Conservation (phyloP, 1,140 invertebrate genomes). For the Drosophila varians region DNA sequence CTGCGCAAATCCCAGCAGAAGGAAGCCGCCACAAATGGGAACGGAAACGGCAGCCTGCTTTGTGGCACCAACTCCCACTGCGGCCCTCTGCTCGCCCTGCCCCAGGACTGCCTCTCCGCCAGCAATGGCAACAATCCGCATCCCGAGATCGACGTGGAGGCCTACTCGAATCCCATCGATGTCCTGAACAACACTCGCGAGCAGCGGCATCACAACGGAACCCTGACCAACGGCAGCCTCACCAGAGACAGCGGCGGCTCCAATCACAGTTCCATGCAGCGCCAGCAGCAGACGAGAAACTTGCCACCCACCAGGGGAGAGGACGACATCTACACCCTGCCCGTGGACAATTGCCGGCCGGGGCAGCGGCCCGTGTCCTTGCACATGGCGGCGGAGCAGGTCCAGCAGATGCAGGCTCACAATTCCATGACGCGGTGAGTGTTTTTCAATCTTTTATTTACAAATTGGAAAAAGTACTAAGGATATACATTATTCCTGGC, state of each 20-base stretch:
- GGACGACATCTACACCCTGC: slow-evolving; percentile 81
- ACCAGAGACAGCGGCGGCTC: slow-evolving; percentile 60
- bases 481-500: background rate
- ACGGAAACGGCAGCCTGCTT: slow-evolving; percentile 78
- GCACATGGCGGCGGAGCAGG: slow-evolving; percentile 60
- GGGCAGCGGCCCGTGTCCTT: slow-evolving; percentile 65
- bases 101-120: slow-evolving; percentile 64
- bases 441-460: background rate
- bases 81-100: slow-evolving; percentile 66
- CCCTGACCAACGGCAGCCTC: slow-evolving; percentile 72
- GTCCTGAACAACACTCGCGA: slow-evolving; percentile 71
- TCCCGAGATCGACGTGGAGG: slow-evolving; percentile 71
- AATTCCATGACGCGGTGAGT: slow-evolving; percentile 78
- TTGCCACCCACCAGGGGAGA: slow-evolving; percentile 50
- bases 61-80: slow-evolving; percentile 61
- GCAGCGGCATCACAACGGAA: slow-evolving; percentile 63
- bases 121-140: slow-evolving; percentile 20
- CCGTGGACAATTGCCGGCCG: slow-evolving; percentile 72
- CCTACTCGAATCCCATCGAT: slow-evolving; percentile 83
- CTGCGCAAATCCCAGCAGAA: slow-evolving; percentile 85
- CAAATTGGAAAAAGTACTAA: background rate
- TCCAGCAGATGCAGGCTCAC: slow-evolving; percentile 58
- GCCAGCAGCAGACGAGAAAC: slow-evolving; percentile 48
- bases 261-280: slow-evolving; percentile 58
- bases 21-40: slow-evolving; percentile 80